phyloP scores from a whole-genome alignment of 2,888 invertebrate genomes.

The Volucella inflata region DNA sequence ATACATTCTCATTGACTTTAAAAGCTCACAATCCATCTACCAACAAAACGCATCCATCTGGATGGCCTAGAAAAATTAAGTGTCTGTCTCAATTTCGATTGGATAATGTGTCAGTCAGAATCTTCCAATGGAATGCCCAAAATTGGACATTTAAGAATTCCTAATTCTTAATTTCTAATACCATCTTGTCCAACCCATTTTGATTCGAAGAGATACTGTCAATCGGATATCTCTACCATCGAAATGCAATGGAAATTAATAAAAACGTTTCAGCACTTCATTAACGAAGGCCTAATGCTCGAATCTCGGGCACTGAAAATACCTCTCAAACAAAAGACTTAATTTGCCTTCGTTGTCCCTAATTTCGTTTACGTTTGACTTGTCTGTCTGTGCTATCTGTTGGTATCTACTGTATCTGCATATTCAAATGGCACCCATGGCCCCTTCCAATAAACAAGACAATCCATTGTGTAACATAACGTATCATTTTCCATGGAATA shows the following conservation, averaged over 20 bases:
- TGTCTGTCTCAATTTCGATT: too few relatives aligned
- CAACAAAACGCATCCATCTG: too few relatives aligned
- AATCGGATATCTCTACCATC: conserved; percentile 18
- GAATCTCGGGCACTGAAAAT: conserved; percentile 42
- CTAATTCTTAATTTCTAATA: too few relatives aligned
- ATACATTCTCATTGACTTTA: too few relatives aligned
- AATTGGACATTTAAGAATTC: too few relatives aligned
- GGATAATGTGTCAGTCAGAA: too few relatives aligned
- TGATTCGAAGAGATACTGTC: conserved; percentile 21
- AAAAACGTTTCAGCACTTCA: conserved; percentile 66
- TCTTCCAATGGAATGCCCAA: too few relatives aligned
- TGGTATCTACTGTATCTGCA: conserved; percentile 23
- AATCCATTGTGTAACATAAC: conserved; percentile 18
- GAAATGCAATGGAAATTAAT: conserved; percentile 44
- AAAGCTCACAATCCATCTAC: too few relatives aligned
- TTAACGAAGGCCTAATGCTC: conserved; percentile 55
- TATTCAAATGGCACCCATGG: conserved; percentile 63
- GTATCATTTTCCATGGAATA: conserved; percentile 52
- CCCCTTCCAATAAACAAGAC: conserved; percentile 41
- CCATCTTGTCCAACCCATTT: conserved; percentile 13
- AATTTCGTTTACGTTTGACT: conserved; percentile 22
- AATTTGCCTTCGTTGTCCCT: conserved; percentile 58
- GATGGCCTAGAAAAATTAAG: too few relatives aligned
- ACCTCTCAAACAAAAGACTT: conserved; percentile 59
- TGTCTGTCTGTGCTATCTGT: too few relatives aligned